Evolutionary conservation across 1,140 invertebrate species (phyloP).

Genomic region (Pseudomyrmex flavicornis): DNA sequence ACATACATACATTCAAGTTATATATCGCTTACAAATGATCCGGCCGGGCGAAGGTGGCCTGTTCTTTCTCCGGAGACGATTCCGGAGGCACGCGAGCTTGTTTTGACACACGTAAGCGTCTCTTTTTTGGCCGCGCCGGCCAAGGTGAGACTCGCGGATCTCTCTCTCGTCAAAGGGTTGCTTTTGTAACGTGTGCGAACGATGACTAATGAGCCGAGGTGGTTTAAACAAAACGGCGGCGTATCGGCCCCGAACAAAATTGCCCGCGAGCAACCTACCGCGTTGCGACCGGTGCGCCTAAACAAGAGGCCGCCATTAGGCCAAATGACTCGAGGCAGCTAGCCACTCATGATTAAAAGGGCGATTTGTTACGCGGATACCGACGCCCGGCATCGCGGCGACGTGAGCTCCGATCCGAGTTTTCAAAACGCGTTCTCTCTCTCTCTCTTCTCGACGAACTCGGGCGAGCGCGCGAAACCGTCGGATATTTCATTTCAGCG

Average conservation of each 20-base stretch:
- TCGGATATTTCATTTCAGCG: conserved; percentile 68
- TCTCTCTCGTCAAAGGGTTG: conserved; percentile 30
- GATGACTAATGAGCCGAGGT: conserved; percentile 73
- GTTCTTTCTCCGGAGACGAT: not conserved
- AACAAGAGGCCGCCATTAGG: conserved; percentile 79
- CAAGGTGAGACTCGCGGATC: conserved; percentile 34
- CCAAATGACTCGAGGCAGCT: conserved; percentile 74
- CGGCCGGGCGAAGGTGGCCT: conserved; percentile 12
- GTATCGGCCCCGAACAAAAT: conserved; percentile 67
- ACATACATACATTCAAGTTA: not conserved
- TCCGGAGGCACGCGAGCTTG: conserved; percentile 41
- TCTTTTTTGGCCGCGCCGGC: conserved; percentile 10
- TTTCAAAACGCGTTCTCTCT: conserved; percentile 1
- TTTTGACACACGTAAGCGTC: conserved; percentile 29
- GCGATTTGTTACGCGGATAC: conserved; percentile 77
- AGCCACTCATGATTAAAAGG: conserved; percentile 79
- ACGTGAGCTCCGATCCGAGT: not conserved
- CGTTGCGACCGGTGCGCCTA: conserved; percentile 69
- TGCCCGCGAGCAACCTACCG: conserved; percentile 72
- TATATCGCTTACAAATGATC: conserved; percentile 48
- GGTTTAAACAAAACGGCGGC: conserved; percentile 73
- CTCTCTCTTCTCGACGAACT: conserved; percentile 50
- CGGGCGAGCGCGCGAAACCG: conserved; percentile 71
- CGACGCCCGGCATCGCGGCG: conserved; percentile 38
- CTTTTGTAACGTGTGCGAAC: conserved; percentile 41